Percentiles rank a stretch among this genome's conserved stretches.
Conservation (phyloP, 1,140 invertebrate species). For the Hycleus cichorii region DNA sequence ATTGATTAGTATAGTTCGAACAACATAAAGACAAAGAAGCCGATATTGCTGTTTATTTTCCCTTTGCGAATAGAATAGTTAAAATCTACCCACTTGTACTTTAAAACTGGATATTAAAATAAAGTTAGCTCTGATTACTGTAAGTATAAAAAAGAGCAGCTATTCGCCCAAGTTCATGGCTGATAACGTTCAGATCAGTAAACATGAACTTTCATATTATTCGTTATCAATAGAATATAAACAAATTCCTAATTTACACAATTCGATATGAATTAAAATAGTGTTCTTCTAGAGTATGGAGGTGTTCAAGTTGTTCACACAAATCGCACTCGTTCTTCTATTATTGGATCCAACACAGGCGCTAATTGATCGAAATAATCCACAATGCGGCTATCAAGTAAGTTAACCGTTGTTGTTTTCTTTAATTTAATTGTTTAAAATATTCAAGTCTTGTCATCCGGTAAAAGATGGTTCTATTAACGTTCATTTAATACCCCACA, state of each 20-base stretch:
- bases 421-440: conserved; percentile 22
- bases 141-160: neutral
- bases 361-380: neutral
- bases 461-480: conserved; percentile 51
- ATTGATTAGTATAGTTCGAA: no score
- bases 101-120: no score
- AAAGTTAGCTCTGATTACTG: neutral
- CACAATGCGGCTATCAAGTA: conserved; percentile 22
- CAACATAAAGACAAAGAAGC: no score
- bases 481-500: conserved; percentile 65
- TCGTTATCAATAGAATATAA: neutral
- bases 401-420: conserved; percentile 6
- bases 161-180: neutral
- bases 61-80: no score
- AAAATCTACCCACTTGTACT: no score
- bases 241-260: neutral
- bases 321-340: neutral
- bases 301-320: neutral
- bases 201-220: neutral
- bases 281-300: neutral
- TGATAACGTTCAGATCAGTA: neutral
- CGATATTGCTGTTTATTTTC: no score
- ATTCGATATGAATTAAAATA: neutral
- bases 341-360: neutral
- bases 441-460: conserved; percentile 45